These are phyloP conservation scores for Cyrtodaria siliqua DNA, from an alignment of 2,888 invertebrate genomes.

Conservation along the genomic window DNA sequence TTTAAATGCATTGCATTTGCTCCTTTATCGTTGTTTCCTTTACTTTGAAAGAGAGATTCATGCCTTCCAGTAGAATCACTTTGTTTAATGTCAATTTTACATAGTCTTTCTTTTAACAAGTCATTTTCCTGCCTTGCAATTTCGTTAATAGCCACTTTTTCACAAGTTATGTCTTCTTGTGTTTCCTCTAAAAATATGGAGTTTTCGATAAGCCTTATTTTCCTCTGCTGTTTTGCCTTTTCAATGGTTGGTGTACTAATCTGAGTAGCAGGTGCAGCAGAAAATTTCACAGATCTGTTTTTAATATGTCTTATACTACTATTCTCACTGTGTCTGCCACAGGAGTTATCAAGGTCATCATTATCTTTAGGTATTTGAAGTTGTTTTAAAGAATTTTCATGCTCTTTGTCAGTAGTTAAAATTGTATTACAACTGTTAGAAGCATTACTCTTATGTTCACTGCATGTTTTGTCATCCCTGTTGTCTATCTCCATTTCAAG, in stretches of 20 bases:
- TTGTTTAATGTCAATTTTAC: neutral
- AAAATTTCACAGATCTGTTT: conserved; percentile 12
- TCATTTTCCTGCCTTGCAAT: too few species aligned
- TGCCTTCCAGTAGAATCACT: neutral
- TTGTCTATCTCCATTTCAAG: neutral
- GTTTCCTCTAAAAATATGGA: too few species aligned
- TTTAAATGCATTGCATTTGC: neutral
- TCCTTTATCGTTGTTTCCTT: neutral
- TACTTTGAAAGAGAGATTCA: neutral
- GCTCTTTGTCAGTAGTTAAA: too few species aligned
- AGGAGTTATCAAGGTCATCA: too few species aligned
- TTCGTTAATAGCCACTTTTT: too few species aligned
- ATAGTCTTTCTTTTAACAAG: too few species aligned
- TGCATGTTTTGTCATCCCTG: conserved; percentile 6
- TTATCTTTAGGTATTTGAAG: too few species aligned
- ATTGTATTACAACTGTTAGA: neutral
- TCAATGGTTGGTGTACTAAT: conserved; percentile 11
- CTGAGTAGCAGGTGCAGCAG: neutral
- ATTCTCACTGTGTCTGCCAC: too few species aligned
- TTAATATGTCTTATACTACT: neutral
- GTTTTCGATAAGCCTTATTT: neutral
- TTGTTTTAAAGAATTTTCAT: too few species aligned
- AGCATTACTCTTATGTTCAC: too few species aligned
- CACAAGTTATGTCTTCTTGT: too few species aligned
- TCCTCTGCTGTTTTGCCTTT: conserved; percentile 2